phyloP scores from a whole-genome alignment of 2,113 vertebrate species.

The Mus pahari region DNA sequence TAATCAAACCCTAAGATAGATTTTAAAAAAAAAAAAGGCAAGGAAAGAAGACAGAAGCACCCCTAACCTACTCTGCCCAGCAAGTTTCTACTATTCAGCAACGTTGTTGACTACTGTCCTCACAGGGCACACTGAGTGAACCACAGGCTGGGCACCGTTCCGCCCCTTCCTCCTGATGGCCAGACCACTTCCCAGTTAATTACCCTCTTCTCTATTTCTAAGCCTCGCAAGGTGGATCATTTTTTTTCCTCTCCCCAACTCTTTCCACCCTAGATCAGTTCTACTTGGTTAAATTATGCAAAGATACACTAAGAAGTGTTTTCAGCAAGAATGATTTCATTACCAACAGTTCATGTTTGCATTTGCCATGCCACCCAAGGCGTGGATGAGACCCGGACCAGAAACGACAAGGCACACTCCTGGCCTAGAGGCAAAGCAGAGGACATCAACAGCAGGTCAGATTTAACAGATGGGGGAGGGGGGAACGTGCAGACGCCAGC shows the following conservation, averaged over 20 bases:
- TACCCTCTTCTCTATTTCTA: not conserved
- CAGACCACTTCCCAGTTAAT: not conserved
- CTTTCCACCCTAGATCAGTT: not conserved
- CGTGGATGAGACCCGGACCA: conserved; percentile 95
- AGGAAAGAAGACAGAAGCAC: not conserved
- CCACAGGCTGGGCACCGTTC: not conserved
- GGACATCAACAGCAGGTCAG: conserved; percentile 39
- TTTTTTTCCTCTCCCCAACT: not conserved
- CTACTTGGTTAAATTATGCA: not conserved
- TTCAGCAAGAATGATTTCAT: conserved; percentile 50
- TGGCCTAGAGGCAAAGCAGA: conserved; percentile 87
- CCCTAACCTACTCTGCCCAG: not conserved
- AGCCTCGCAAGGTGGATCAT: not conserved
- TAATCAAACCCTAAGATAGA: not conserved
- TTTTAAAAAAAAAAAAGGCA: not conserved
- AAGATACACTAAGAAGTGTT: not conserved
- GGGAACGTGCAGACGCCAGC: not conserved
- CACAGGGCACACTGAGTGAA: not conserved
- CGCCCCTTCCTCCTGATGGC: not conserved
- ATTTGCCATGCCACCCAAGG: conserved; percentile 97
- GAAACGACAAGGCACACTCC: conserved; percentile 96
- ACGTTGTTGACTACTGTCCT: not conserved
- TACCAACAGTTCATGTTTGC: conserved; percentile 98
- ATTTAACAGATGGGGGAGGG: not conserved
- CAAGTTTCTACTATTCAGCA: not conserved